These are phyloP conservation scores for Tethya wilhelma DNA, from an alignment of 37 sponge, comb jelly and placozoan genomes.

Conservation along the genomic window DNA sequence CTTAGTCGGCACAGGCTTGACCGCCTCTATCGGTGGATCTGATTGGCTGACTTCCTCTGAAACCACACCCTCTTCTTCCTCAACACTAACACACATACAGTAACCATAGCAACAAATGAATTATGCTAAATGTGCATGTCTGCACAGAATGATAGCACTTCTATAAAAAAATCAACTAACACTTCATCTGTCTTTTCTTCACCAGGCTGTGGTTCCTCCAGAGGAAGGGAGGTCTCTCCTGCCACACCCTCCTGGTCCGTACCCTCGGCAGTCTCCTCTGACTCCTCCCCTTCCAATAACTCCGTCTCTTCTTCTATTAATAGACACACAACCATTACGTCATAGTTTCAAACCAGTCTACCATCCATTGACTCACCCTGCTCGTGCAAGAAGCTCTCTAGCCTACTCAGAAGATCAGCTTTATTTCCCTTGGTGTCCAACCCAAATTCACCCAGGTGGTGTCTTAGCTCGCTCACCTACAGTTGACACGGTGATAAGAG, in stretches of 20 bases:
- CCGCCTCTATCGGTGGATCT: background rate
- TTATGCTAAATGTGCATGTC: background rate
- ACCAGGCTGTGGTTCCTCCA: conserved; percentile 3
- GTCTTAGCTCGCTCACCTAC: conserved; percentile 74
- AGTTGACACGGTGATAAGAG: background rate
- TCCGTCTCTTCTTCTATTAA: conserved; percentile 21
- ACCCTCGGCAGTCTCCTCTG: conserved; percentile 24
- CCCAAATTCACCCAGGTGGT: conserved; percentile 61
- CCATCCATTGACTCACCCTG: conserved; percentile 72
- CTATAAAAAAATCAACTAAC: no score
- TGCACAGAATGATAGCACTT: background rate
- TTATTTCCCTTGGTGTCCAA: conserved; percentile 78
- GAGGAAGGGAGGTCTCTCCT: conserved; percentile 2
- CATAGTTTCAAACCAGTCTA: no score
- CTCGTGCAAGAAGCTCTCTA: conserved; percentile 66
- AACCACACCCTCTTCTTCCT: conserved; percentile 2
- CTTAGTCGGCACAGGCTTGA: background rate
- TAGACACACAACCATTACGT: background rate
- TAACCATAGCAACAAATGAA: no score
- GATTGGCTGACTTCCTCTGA: background rate
- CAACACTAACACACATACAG: no score
- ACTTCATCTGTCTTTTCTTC: conserved; percentile 1
- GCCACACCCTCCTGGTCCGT: conserved; percentile 14
- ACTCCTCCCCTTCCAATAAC: conserved; percentile 41
- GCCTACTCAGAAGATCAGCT: conserved; percentile 66